A percentile compares a stretch with the other conserved stretches of the same genome.
Evolutionary conservation across 2,888 invertebrate species (phyloP).

Genomic region (Drosophila birchii): DNA sequence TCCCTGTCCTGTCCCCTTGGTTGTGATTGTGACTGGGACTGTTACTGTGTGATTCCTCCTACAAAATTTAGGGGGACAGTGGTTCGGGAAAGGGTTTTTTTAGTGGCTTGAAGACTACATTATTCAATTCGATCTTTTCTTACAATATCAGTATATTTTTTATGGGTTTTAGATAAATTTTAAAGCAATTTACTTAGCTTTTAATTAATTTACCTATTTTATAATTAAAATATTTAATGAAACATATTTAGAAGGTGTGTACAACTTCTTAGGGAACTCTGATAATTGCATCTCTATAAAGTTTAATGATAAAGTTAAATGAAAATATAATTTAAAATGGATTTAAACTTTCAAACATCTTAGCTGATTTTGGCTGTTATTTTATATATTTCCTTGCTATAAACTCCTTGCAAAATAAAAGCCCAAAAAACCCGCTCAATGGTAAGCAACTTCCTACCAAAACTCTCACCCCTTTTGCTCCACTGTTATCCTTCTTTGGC

Average conservation of each 20-base stretch:
- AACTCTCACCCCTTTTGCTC: constrained; percentile 17
- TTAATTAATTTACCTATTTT: no score
- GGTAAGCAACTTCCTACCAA: neutral
- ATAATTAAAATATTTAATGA: no score
- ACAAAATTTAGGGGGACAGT: constrained; percentile 29
- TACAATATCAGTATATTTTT: no score
- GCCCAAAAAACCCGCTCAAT: neutral
- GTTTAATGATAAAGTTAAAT: neutral
- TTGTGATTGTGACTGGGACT: constrained; percentile 50
- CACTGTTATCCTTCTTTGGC: constrained; percentile 50
- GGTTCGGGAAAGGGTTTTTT: neutral
- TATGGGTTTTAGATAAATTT: no score
- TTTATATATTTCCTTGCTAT: neutral
- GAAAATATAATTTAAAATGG: neutral
- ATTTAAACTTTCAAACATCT: neutral
- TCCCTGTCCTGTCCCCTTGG: constrained; percentile 12
- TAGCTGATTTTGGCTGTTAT: neutral
- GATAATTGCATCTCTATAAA: no score
- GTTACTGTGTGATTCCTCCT: constrained; percentile 48
- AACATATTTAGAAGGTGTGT: no score
- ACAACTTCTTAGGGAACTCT: no score
- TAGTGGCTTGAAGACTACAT: neutral
- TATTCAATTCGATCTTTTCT: neutral
- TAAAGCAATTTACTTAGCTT: no score
- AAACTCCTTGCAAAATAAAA: neutral